These are phyloP conservation scores for Lasioglossum pauxillum DNA, from an alignment of 2,888 invertebrate genomes.

Conservation along the genomic window DNA sequence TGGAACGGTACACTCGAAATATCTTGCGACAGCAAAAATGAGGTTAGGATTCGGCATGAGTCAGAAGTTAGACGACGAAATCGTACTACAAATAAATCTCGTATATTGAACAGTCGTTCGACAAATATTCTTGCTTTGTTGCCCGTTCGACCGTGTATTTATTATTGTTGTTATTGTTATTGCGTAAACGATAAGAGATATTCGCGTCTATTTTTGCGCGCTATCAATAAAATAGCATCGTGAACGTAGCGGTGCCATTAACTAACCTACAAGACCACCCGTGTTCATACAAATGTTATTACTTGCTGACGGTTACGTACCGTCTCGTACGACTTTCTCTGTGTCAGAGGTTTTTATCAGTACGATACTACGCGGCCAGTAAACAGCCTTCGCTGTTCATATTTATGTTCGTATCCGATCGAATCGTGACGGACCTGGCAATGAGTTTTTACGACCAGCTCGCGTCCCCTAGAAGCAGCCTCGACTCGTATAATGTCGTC, in stretches of 20 bases:
- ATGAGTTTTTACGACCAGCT: slow-evolving; percentile 44
- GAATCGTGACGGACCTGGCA: slow-evolving; percentile 59
- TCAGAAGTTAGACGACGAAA: not conserved
- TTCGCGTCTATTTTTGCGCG: not conserved
- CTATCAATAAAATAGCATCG: not conserved
- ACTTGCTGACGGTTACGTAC: not conserved
- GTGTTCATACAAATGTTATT: not conserved
- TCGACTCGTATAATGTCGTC: not conserved
- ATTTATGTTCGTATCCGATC: slow-evolving; percentile 41
- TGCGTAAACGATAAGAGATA: not conserved
- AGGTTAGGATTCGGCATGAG: not conserved
- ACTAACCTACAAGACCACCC: not conserved
- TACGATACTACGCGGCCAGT: slow-evolving; percentile 16
- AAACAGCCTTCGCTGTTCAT: slow-evolving; percentile 46
- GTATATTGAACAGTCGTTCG: not conserved
- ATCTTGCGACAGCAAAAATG: not conserved
- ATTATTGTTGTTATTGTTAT: not conserved
- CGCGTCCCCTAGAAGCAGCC: slow-evolving; percentile 33
- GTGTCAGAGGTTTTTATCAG: slow-evolving; percentile 38
- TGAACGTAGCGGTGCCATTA: not conserved
- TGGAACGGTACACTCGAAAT: not conserved
- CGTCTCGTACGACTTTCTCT: slow-evolving; percentile 40
- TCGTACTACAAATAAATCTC: not conserved
- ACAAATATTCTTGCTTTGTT: not conserved
- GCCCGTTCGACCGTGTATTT: not conserved